Conservation (phyloP, 1,140 invertebrate species). For the Ridgeia piscesae region DNA sequence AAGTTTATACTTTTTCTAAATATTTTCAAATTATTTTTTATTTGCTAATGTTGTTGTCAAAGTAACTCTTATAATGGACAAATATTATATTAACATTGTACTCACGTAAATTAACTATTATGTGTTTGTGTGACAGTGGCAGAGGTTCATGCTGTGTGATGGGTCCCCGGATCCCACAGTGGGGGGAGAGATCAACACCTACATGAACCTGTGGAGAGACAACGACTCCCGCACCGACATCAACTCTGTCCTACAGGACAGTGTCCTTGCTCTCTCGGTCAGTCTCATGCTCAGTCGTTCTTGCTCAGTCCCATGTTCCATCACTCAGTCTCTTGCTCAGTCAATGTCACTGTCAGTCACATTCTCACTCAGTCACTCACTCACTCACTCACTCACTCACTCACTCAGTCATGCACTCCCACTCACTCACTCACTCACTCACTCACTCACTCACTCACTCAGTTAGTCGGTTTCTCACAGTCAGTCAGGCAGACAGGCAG, state of each 20-base stretch:
- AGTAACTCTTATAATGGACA: neutral
- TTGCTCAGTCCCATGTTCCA: too few species aligned
- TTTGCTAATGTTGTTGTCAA: neutral
- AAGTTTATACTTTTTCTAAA: neutral
- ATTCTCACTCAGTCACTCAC: too few species aligned
- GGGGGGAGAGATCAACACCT: slow-evolving; percentile 54
- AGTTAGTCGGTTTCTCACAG: too few species aligned
- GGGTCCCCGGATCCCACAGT: slow-evolving; percentile 54
- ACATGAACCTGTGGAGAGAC: slow-evolving; percentile 51
- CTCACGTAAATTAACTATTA: too few species aligned
- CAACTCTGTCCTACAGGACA: slow-evolving; percentile 4
- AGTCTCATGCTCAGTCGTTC: too few species aligned
- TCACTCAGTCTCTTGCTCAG: too few species aligned
- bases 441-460: too few species aligned
- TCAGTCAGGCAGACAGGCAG: too few species aligned
- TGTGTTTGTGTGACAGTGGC: slow-evolving; percentile 43
- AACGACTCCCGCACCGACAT: slow-evolving; percentile 41
- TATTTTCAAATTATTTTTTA: neutral
- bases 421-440: neutral
- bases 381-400: too few species aligned
- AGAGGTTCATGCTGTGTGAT: slow-evolving; percentile 55
- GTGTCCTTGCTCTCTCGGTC: neutral
- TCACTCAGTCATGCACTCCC: too few species aligned
- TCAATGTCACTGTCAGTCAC: too few species aligned
- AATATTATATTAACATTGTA: neutral